phyloP scores from a whole-genome alignment of 2,888 invertebrate genomes.

The Drosophila buzzatii region DNA sequence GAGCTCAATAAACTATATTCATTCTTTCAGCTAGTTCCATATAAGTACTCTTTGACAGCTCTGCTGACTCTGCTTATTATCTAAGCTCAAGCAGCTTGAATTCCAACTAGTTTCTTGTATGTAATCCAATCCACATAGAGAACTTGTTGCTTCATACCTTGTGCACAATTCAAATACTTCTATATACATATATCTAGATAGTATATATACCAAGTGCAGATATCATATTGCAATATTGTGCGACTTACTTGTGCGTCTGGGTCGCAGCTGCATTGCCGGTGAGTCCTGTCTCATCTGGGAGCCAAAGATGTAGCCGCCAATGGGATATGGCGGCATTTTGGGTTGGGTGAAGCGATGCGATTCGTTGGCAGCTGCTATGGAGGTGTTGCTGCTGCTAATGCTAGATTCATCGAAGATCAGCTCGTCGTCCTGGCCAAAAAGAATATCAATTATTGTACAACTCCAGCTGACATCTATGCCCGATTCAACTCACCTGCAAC shows the following conservation, averaged over 20 bases:
- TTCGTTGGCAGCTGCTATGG: constrained; percentile 58
- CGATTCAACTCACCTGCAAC: constrained; percentile 87
- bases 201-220: constrained; percentile 4
- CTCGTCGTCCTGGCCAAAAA: constrained; percentile 72
- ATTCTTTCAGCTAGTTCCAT: not conserved
- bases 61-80: not conserved
- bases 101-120: constrained; percentile 6
- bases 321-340: constrained; percentile 84
- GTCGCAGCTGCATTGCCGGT: constrained; percentile 72
- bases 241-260: constrained; percentile 85
- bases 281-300: constrained; percentile 59
- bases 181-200: constrained; percentile 5
- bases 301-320: constrained; percentile 81
- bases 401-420: constrained; percentile 77
- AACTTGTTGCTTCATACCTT: constrained; percentile 48
- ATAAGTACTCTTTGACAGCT: not conserved
- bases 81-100: not conserved
- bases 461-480: not conserved
- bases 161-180: constrained; percentile 39
- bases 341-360: constrained; percentile 83
- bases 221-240: constrained; percentile 16
- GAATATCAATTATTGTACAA: constrained; percentile 3
- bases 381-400: constrained; percentile 60
- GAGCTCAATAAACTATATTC: not conserved
- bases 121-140: constrained; percentile 5